Evolutionary conservation across 2,797 vertebrate species (phyloP).

Genomic region (Ptychobarbus kaznakovi): DNA sequence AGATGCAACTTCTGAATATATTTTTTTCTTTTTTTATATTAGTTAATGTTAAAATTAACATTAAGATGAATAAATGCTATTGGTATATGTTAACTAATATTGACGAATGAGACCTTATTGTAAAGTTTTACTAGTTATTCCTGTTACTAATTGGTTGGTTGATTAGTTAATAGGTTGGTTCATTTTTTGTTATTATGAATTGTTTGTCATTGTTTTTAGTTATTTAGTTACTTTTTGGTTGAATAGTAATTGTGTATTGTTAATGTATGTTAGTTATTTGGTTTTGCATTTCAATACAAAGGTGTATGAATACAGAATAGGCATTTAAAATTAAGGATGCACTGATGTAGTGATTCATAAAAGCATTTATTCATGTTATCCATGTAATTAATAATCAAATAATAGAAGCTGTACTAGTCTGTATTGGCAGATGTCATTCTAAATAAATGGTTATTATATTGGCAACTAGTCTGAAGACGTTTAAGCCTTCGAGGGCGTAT

Average conservation of each 20-base stretch:
- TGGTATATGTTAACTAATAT: not conserved
- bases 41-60: not conserved
- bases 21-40: not conserved
- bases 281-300: not conserved
- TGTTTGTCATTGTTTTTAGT: not conserved
- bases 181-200: not conserved
- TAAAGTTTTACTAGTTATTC: not conserved
- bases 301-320: not conserved
- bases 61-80: no score
- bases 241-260: not conserved
- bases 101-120: not conserved
- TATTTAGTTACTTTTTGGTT: not conserved
- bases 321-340: not conserved
- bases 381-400: not conserved
- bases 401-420: not conserved
- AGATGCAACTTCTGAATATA: not conserved
- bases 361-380: not conserved
- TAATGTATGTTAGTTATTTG: not conserved
- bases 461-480: not conserved
- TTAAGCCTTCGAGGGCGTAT: no score
- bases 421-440: not conserved
- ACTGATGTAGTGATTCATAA: not conserved
- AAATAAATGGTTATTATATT: not conserved
- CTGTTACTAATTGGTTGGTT: not conserved
- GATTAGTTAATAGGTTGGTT: not conserved